Base-by-base conservation (phyloP, 53 echinoderm and acorn worm genomes). In the Echinometra lucunter region DNA sequence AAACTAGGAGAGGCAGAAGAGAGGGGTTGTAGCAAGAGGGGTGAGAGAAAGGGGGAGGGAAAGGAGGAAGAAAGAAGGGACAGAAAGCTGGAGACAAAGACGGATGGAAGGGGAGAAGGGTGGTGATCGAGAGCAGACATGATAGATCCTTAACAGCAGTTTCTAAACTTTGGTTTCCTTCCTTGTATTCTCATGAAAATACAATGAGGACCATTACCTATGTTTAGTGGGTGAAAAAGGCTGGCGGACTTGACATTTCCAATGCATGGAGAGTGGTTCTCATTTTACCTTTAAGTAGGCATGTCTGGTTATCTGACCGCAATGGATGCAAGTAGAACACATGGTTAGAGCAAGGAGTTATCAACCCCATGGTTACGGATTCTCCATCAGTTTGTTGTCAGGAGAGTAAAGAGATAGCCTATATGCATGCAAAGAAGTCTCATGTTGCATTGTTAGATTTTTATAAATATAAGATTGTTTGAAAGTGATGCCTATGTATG, bases 231-330 rank as follows among this genome's bases (percentile, higher is more conserved):
- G 85, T 85, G 47, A n/a, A 85, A 85, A 85, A 49, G 85, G 49
- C 85, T 85, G 49, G 49, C 30, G 49, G 85, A 85, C 85, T 85
- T 85, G 85, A 85, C 85, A 85, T 85, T 85, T 85, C 47, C n/a
- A 49, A 85, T 45, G 85, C 49, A 3, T 85, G 2, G 12, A 28
- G 49, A 85, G 85, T 85, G 85, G 85, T 45, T 85, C 85, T 85
- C 85, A 85, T 85, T 85, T 85, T 85, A 85, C 85, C 85, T 85
- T 85, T 85, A 85, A 85, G 85, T 53, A 85, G 45, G 85, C 85
- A 49, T 85, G 85, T 85, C 85, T 85, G 85, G 85, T 85, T 85
- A 85, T 49, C 85, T 49, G 85, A 85, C 85, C 85, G 49, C 85
- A 85, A 85, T 85, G 13, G 85, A 85, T 85, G 85, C 53, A 85